phyloP scores from a whole-genome alignment of 2,797 vertebrate genomes.

The Acanthopagrus latus region DNA sequence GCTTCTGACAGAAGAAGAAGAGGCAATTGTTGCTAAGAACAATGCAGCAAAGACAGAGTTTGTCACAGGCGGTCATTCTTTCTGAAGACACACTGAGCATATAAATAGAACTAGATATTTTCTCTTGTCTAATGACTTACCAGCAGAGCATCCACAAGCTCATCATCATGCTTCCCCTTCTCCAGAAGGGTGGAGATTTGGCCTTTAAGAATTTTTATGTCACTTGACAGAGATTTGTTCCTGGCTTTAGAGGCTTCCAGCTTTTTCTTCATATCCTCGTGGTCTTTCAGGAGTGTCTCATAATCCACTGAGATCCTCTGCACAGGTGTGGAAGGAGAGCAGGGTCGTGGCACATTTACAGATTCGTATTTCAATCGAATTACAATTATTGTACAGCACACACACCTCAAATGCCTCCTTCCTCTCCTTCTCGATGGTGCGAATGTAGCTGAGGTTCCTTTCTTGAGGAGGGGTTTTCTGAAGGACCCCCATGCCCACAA shows the following conservation, averaged over 20 bases:
- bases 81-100: background rate
- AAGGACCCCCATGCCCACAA: constrained; percentile 53
- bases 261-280: constrained; percentile 88
- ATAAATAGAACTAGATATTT: background rate
- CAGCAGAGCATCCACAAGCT: constrained; percentile 91
- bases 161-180: constrained; percentile 92
- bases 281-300: constrained; percentile 85
- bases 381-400: background rate
- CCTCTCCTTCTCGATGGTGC: constrained; percentile 89
- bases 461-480: constrained; percentile 85
- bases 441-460: constrained; percentile 89
- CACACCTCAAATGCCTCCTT: constrained; percentile 90
- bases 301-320: constrained; percentile 89
- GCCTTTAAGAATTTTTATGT: constrained; percentile 89
- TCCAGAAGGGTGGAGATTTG: constrained; percentile 90
- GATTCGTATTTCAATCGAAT: background rate
- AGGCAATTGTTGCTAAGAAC: background rate
- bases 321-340: background rate
- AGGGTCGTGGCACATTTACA: background rate
- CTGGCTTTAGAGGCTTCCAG: constrained; percentile 88
- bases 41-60: background rate
- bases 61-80: background rate
- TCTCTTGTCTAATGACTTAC: constrained; percentile 77
- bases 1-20: constrained; percentile 78
- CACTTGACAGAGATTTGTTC: constrained; percentile 87